Conservation (phyloP, 1,140 invertebrate genomes). For the Xylocopa sonorina region DNA sequence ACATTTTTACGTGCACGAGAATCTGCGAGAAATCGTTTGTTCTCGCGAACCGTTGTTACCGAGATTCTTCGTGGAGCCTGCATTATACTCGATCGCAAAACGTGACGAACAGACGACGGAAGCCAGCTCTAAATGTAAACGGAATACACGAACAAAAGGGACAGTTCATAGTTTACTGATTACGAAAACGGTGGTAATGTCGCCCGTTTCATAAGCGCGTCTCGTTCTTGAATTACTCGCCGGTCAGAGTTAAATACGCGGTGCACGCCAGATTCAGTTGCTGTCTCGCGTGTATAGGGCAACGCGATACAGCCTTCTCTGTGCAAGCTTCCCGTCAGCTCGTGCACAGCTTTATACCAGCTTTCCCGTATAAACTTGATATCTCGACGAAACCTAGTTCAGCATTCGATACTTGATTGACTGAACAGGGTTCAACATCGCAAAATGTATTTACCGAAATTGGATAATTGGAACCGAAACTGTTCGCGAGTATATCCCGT, state of each 20-base stretch:
- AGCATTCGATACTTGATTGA: not conserved
- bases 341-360: constrained; percentile 5
- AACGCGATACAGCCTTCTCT: not conserved
- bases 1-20: no score
- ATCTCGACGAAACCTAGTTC: not conserved
- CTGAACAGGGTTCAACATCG: not conserved
- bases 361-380: not conserved
- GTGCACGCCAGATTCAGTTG: constrained; percentile 5
- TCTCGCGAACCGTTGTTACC: no score
- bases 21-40: no score
- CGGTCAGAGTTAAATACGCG: constrained; percentile 16
- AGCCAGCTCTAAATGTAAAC: no score
- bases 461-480: no score
- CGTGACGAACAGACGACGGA: no score
- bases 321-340: constrained; percentile 11
- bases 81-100: no score
- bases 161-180: not conserved
- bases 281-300: not conserved
- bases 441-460: not conserved
- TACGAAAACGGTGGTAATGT: not conserved
- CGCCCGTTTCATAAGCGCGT: not conserved
- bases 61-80: no score
- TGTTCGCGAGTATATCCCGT: no score
- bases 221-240: constrained; percentile 15
- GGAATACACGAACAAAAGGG: no score